Base-by-base conservation (phyloP, 2,888 invertebrate genomes). In the Drosophila aldrichi region DNA sequence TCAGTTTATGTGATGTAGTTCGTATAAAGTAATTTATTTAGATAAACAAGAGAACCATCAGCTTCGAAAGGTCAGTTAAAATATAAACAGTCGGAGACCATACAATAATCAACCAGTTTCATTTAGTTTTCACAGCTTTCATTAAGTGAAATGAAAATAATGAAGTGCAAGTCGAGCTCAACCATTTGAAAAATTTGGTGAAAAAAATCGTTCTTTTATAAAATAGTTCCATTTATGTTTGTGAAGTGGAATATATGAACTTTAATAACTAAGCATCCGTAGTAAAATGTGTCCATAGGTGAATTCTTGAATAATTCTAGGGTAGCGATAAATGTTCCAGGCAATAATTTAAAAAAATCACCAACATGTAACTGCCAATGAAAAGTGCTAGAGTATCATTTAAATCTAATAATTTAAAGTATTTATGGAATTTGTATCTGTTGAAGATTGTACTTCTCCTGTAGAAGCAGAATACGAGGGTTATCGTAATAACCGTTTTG, bases 391-490 rank as follows among this genome's bases (percentile, higher is more conserved):
- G 0, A 38, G 65, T 29, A 7, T 64, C 48, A 2, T 16, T 3
- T 0, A 25, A 1, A 3, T 5, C 10, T 2, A 52, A 22, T 3
- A 34, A 0, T 5, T 9, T 20, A 0, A n/a, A 4, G 1, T 2
- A 7, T 0, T 29, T 10, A 3, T 75, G 41, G 32, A 40, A 51
- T 12, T 67, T 52, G 20, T 46, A 32, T 29, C 58, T 60, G 18
- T 69, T 61, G 0, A 32, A 1, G 12, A 16, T 25, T 10, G 57
- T 46, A 4, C 55, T 43, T 1, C 12, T 44, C 18, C 25, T 22
- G 18, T 40, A 75, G 43, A 51, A 72, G 18, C 59, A 56, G 43
- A 55, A 41, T 0, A 78, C 52, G 6, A 78, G n/a, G 7, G 75
- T 48, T 14, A 67, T 34, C 4, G 54, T 59, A 5, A 74, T 41